Conservation (phyloP, 35 echinoderm and acorn worm genomes). For the Strongylocentrotus purpuratus region DNA sequence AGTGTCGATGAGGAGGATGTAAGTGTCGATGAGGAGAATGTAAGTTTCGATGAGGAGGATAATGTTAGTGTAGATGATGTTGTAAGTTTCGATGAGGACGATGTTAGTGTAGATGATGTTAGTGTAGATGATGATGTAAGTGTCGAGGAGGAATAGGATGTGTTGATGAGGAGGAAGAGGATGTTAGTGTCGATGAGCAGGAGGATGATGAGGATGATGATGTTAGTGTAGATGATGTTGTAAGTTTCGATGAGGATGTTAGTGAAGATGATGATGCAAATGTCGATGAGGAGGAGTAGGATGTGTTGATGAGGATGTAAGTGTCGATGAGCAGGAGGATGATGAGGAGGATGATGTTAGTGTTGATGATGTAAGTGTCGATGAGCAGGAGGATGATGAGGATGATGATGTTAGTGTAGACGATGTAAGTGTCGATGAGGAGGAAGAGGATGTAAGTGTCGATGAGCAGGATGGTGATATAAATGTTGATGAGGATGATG, state of each 20-base stretch:
- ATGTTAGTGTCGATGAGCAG: not conserved
- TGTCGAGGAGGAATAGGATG: not conserved
- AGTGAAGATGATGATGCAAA: not conserved
- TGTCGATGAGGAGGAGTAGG: not conserved
- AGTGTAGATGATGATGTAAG: too few relatives aligned
- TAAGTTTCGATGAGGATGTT: too few relatives aligned
- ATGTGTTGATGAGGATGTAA: too few relatives aligned
- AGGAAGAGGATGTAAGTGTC: not conserved
- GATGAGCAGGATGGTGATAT: not conserved
- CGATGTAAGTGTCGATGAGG: not conserved
- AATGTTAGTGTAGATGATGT: too few relatives aligned
- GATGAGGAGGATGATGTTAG: not conserved
- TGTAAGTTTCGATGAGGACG: too few relatives aligned
- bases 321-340: not conserved
- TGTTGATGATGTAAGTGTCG: not conserved
- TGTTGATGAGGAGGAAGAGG: not conserved
- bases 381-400: not conserved
- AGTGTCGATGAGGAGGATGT: too few relatives aligned
- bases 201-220: too few relatives aligned
- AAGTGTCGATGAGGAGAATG: too few relatives aligned
- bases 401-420: not conserved
- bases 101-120: too few relatives aligned
- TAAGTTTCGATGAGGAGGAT: too few relatives aligned
- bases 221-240: too few relatives aligned
- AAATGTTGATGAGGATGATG: not conserved